These are phyloP conservation scores for Sisor rabdophorus DNA, from an alignment of 2,113 vertebrate genomes.

Conservation along the genomic window DNA sequence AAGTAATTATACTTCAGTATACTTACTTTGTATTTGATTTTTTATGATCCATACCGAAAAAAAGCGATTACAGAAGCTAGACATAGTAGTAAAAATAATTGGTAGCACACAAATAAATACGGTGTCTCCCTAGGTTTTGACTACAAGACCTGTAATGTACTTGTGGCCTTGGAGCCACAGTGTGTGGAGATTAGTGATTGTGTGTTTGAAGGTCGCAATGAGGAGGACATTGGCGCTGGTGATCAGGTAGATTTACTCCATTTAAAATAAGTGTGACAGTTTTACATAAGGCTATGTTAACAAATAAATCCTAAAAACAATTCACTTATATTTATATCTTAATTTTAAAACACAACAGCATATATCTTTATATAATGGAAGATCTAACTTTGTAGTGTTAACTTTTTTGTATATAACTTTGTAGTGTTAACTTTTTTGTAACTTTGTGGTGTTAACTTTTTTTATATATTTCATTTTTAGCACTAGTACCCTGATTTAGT, in stretches of 20 bases:
- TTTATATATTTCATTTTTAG: neutral
- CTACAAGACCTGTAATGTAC: constrained; percentile 73
- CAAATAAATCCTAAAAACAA: too few species aligned
- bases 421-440: neutral
- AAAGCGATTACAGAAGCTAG: neutral
- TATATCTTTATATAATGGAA: too few species aligned
- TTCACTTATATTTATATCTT: too few species aligned
- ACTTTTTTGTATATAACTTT: too few species aligned
- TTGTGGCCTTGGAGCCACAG: constrained; percentile 69
- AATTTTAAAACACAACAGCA: too few species aligned
- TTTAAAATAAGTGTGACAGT: too few species aligned
- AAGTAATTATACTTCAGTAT: too few species aligned
- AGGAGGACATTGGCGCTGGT: constrained; percentile 70
- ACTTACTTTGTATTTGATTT: too few species aligned
- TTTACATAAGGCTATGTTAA: too few species aligned
- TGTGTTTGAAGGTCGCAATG: constrained; percentile 64
- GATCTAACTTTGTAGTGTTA: too few species aligned
- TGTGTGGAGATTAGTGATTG: constrained; percentile 65
- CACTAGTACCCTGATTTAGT: neutral
- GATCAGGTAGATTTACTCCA: constrained; percentile 62
- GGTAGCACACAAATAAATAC: neutral
- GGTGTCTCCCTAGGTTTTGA: constrained; percentile 63
- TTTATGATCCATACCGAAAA: too few species aligned
- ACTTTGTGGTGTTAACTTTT: too few species aligned
- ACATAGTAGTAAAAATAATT: neutral